phyloP scores from a whole-genome alignment of 92 coral and sea anemone genomes.

The Metridium senile region DNA sequence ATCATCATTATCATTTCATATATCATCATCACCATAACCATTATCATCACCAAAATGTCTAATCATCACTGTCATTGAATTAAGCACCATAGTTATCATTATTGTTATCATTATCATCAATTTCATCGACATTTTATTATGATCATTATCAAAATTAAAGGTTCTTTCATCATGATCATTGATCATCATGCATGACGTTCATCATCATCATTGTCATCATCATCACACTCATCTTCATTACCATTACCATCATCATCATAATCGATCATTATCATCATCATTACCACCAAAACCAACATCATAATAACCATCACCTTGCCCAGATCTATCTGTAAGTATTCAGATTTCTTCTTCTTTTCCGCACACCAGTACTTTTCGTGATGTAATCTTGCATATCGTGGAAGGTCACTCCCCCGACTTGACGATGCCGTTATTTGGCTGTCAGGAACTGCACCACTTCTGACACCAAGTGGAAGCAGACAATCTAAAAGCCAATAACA shows the following conservation, averaged over 20 bases:
- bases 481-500: slow-evolving; percentile 21
- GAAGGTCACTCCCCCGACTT: background rate
- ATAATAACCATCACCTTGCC: slow-evolving; percentile 16
- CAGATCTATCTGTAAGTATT: slow-evolving; percentile 41
- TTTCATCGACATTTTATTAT: too few species aligned
- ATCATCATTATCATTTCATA: background rate
- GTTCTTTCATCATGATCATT: too few species aligned
- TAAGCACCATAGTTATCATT: too few species aligned
- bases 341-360: slow-evolving; percentile 8
- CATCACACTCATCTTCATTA: background rate
- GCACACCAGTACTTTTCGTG: slow-evolving; percentile 41
- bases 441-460: slow-evolving; percentile 6
- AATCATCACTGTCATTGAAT: too few species aligned
- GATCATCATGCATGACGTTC: background rate
- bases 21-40: background rate
- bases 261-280: background rate
- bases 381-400: slow-evolving; percentile 27
- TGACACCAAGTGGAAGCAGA: slow-evolving; percentile 29
- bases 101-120: too few species aligned
- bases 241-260: too few species aligned
- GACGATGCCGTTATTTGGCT: slow-evolving; percentile 43
- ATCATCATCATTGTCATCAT: background rate
- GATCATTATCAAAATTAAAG: too few species aligned
- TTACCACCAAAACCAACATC: background rate
- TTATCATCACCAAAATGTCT: background rate